A percentile compares a stretch with the other conserved stretches of the same genome.
Evolutionary conservation across 37 sponge, comb jelly and placozoan genomes (phyloP).

Genomic region (Ephydatia muelleri): DNA sequence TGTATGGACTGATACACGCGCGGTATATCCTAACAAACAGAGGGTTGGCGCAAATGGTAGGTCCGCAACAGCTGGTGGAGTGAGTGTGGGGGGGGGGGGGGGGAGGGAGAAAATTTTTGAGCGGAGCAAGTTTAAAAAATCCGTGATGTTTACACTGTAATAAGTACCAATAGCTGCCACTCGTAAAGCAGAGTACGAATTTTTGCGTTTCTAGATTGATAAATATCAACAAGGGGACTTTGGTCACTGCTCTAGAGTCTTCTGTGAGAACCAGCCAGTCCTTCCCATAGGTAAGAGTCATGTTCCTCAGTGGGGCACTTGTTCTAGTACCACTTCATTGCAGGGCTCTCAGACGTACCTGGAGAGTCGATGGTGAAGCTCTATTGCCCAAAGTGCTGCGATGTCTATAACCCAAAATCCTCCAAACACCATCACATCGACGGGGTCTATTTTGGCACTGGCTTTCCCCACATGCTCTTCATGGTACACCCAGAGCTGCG

Average conservation of each 20-base stretch:
- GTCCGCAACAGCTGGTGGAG: too few relatives aligned
- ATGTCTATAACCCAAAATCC: conserved; percentile 98
- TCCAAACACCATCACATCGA: conserved; percentile 98
- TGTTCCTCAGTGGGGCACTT: conserved; percentile 15
- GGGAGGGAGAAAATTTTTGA: background rate
- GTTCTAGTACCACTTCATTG: background rate
- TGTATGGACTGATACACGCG: conserved; percentile 97
- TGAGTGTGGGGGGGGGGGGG: background rate
- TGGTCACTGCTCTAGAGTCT: conserved; percentile 96
- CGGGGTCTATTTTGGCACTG: conserved; percentile 98
- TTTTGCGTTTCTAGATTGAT: conserved; percentile 79
- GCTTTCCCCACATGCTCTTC: conserved; percentile 99
- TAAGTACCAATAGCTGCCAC: too few relatives aligned
- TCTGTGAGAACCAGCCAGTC: conserved; percentile 97
- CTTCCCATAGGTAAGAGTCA: conserved; percentile 83
- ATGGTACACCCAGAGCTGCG: conserved; percentile 97
- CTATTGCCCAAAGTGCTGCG: conserved; percentile 98
- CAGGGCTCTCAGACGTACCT: conserved; percentile 86
- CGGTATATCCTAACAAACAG: conserved; percentile 99
- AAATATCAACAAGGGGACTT: conserved; percentile 99
- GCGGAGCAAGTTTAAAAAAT: too few relatives aligned
- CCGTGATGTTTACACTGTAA: too few relatives aligned
- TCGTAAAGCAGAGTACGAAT: too few relatives aligned
- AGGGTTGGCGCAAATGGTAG: conserved; percentile 96
- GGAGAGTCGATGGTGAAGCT: conserved; percentile 99